phyloP scores from a whole-genome alignment of 1,140 invertebrate species.

The Nasonia longicornis region DNA sequence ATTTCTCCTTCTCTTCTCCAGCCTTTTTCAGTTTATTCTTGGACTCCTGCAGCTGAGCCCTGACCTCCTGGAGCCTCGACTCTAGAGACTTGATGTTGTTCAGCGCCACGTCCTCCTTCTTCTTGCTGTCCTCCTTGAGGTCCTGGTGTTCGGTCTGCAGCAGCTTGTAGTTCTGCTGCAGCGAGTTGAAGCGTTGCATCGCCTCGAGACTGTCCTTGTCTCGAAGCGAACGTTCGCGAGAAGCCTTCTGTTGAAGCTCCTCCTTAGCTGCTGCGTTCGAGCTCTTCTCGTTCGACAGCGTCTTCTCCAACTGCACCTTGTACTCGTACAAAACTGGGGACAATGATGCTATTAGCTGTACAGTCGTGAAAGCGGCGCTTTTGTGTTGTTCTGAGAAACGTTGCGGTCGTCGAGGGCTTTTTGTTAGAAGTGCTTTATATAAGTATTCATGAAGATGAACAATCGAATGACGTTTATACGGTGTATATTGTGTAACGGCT shows the following conservation, averaged over 20 bases:
- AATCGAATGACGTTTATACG: too few species aligned
- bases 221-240: constrained; percentile 65
- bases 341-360: neutral
- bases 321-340: constrained; percentile 71
- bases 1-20: constrained; percentile 57
- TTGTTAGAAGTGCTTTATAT: too few species aligned
- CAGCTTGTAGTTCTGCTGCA: constrained; percentile 67
- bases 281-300: constrained; percentile 68
- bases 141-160: constrained; percentile 64
- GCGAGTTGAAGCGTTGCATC: constrained; percentile 66
- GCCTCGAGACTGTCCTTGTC: constrained; percentile 68
- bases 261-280: constrained; percentile 67
- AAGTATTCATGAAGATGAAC: too few species aligned
- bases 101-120: constrained; percentile 55
- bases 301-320: constrained; percentile 69
- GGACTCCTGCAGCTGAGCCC: constrained; percentile 56
- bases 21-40: constrained; percentile 55
- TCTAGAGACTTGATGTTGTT: constrained; percentile 56
- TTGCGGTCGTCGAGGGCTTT: too few species aligned
- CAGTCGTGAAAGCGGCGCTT: too few species aligned
- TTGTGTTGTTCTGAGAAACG: too few species aligned
- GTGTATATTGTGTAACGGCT: neutral
- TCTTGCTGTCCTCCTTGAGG: constrained; percentile 61
- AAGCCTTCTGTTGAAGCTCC: constrained; percentile 65
- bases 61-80: constrained; percentile 54